phyloP scores from a whole-genome alignment of 2,888 invertebrate genomes.

The Lasioglossum vierecki region DNA sequence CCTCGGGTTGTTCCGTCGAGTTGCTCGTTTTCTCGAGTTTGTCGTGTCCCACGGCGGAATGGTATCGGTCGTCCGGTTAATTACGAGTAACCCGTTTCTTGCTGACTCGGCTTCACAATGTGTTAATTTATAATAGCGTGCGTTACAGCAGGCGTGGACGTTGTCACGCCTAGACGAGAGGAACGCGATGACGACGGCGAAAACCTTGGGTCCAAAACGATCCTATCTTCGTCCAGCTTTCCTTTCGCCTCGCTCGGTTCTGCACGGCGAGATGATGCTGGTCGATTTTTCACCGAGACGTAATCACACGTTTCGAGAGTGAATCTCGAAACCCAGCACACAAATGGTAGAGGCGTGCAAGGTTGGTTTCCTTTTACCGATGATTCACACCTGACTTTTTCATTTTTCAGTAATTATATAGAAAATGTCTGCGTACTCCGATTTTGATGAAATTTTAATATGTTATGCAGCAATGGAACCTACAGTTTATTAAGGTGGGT shows the following conservation, averaged over 20 bases:
- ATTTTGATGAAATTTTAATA: too few relatives aligned
- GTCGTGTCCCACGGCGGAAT: slow-evolving; percentile 19
- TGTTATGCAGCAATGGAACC: too few relatives aligned
- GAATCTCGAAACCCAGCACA: neutral
- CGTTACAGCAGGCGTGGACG: slow-evolving; percentile 40
- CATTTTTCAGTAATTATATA: too few relatives aligned
- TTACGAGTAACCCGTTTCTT: slow-evolving; percentile 38
- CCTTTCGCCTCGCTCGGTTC: neutral
- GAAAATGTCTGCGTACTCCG: too few relatives aligned
- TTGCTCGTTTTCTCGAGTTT: slow-evolving; percentile 19
- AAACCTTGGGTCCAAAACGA: slow-evolving; percentile 41
- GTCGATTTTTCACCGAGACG: neutral
- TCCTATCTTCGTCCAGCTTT: slow-evolving; percentile 10
- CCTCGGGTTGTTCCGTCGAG: neutral
- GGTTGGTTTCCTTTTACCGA: neutral
- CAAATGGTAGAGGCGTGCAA: neutral
- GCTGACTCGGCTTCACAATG: slow-evolving; percentile 36
- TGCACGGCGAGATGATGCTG: neutral
- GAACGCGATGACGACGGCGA: slow-evolving; percentile 39
- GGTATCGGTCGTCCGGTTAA: slow-evolving; percentile 41
- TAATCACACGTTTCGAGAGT: slow-evolving; percentile 8
- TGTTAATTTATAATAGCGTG: slow-evolving; percentile 46
- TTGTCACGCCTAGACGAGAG: slow-evolving; percentile 44
- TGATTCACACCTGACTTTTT: neutral
- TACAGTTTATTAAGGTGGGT: too few relatives aligned